Evolutionary conservation across 2,888 invertebrate genomes (phyloP).

Genomic region (Epinotia demarniana): DNA sequence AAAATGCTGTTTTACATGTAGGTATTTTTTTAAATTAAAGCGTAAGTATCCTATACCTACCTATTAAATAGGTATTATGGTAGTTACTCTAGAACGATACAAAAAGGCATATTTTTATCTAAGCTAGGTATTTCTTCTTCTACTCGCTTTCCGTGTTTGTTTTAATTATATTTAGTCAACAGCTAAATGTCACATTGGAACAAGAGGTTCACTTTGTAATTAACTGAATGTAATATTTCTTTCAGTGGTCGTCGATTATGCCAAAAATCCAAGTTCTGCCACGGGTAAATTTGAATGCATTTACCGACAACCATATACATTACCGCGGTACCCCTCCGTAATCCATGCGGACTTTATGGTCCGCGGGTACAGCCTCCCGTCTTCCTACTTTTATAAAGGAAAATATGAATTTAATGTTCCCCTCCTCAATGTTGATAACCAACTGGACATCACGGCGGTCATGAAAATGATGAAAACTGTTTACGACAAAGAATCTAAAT

Average conservation of each 20-base stretch:
- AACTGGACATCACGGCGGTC: constrained; percentile 57
- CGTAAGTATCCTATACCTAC: too few species aligned
- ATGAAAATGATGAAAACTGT: constrained; percentile 60
- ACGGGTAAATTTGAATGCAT: constrained; percentile 86
- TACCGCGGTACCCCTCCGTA: constrained; percentile 59
- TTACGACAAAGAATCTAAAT: constrained; percentile 61
- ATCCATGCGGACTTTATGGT: constrained; percentile 60
- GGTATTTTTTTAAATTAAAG: too few species aligned
- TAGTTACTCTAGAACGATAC: too few species aligned
- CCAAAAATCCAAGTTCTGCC: constrained; percentile 66
- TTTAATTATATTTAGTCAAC: not conserved
- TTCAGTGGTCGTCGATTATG: constrained; percentile 83
- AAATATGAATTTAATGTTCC: constrained; percentile 59
- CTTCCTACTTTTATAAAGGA: constrained; percentile 72
- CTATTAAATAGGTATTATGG: too few species aligned
- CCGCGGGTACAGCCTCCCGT: constrained; percentile 63
- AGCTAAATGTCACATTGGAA: not conserved
- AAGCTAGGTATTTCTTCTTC: too few species aligned
- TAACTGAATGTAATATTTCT: constrained; percentile 47
- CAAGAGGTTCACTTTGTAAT: not conserved
- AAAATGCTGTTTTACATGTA: too few species aligned
- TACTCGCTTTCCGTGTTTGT: too few species aligned
- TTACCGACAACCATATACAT: constrained; percentile 72
- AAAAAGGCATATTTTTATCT: too few species aligned
- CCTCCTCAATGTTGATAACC: constrained; percentile 57